These are phyloP conservation scores for Rhea americana DNA, from an alignment of 2,113 vertebrate species.

Conservation along the genomic window DNA sequence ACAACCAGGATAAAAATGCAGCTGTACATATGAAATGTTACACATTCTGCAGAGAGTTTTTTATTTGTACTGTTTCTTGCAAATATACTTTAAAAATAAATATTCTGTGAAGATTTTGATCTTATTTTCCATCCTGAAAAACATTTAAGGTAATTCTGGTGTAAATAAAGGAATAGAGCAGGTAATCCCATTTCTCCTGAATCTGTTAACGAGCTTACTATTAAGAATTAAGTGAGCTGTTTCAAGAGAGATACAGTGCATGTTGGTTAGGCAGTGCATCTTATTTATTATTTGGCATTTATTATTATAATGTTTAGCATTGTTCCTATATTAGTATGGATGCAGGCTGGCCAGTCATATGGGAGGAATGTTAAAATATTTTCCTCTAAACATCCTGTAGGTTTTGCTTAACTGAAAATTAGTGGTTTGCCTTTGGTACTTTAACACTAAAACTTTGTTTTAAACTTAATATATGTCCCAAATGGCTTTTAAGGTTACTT, in stretches of 20 bases:
- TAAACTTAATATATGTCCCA: background rate
- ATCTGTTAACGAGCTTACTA: background rate
- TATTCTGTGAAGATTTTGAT: background rate
- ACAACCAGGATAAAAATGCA: background rate
- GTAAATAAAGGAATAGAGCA: background rate
- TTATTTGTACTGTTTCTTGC: background rate
- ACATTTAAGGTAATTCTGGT: background rate
- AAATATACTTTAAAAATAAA: background rate
- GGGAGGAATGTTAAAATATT: background rate
- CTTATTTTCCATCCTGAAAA: background rate
- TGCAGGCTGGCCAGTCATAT: background rate
- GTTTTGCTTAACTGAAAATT: constrained; percentile 1
- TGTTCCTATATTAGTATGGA: background rate
- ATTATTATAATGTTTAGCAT: background rate
- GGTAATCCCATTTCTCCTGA: background rate
- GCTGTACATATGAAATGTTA: background rate
- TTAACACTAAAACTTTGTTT: background rate
- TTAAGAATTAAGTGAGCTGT: background rate
- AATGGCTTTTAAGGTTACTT: background rate
- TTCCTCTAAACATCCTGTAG: background rate
- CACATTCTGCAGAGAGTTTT: background rate
- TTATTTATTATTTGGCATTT: too few species aligned
- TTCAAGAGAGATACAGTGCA: background rate
- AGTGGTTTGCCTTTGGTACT: background rate
- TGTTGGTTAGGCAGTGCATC: background rate